A percentile compares a stretch with the other conserved stretches of the same genome.
These are phyloP conservation scores for Suillia variegata DNA, from an alignment of 2,888 invertebrate species.

Conservation along the genomic window DNA sequence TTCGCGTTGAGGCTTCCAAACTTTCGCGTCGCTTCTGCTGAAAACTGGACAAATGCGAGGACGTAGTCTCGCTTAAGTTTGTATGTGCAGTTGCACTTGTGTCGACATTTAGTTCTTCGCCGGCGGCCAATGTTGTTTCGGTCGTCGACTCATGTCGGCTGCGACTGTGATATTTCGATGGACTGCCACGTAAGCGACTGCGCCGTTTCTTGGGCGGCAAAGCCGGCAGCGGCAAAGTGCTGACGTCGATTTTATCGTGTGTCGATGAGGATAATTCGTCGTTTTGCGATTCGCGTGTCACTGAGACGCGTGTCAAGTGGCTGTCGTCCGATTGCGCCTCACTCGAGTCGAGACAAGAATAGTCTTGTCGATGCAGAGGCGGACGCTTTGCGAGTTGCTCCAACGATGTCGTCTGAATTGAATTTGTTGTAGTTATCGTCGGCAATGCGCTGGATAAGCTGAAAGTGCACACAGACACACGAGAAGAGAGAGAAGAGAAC, in stretches of 20 bases:
- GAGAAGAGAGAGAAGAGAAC: not conserved
- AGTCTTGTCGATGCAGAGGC: slow-evolving; percentile 46
- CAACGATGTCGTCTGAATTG: not conserved
- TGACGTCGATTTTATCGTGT: slow-evolving; percentile 58
- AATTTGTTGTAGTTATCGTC: not conserved
- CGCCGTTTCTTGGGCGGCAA: slow-evolving; percentile 58
- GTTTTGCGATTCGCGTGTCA: slow-evolving; percentile 55
- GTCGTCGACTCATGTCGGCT: slow-evolving; percentile 11
- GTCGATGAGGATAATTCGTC: slow-evolving; percentile 55
- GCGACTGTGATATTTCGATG: slow-evolving; percentile 42
- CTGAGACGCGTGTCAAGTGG: slow-evolving; percentile 53
- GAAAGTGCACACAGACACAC: slow-evolving; percentile 7
- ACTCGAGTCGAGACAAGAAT: slow-evolving; percentile 54
- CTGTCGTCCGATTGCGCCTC: slow-evolving; percentile 58
- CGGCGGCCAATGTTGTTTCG: slow-evolving; percentile 16
- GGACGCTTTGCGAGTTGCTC: slow-evolving; percentile 27
- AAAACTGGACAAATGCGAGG: slow-evolving; percentile 41
- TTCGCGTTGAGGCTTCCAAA: slow-evolving; percentile 54
- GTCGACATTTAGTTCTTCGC: slow-evolving; percentile 17
- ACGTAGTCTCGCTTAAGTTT: slow-evolving; percentile 18
- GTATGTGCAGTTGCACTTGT: slow-evolving; percentile 14
- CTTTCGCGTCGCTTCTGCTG: slow-evolving; percentile 55
- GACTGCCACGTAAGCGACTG: slow-evolving; percentile 49
- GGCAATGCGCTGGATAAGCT: slow-evolving; percentile 10
- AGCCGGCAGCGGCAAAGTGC: slow-evolving; percentile 57